Evolutionary conservation across 2,113 vertebrate species (phyloP).

Genomic region (Urocynchramus pylzowi): DNA sequence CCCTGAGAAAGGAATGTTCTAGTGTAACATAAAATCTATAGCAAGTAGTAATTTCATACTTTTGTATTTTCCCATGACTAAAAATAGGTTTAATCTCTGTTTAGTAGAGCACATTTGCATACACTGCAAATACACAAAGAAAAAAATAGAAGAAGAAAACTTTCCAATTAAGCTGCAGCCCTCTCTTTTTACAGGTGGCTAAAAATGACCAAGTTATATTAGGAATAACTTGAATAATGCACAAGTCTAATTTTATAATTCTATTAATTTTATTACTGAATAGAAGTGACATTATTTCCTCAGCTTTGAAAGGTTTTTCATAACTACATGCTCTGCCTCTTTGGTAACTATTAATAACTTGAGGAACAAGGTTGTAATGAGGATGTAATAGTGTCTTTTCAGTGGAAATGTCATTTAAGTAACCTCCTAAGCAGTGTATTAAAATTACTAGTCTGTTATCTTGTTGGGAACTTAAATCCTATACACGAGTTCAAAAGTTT

Average conservation of each 20-base stretch:
- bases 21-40: background rate
- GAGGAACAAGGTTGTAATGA: background rate
- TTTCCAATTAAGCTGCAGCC: background rate
- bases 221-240: constrained; percentile 43
- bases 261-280: constrained; percentile 23
- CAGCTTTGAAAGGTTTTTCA: background rate
- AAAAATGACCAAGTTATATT: background rate
- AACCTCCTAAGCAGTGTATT: background rate
- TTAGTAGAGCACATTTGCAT: background rate
- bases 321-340: background rate
- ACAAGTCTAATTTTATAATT: constrained; percentile 33
- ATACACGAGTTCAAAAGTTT: background rate
- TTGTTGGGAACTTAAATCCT: background rate
- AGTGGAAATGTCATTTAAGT: background rate
- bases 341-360: background rate
- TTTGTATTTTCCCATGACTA: background rate
- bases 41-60: background rate
- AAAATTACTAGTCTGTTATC: background rate
- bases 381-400: background rate
- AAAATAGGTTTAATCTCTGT: background rate
- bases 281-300: constrained; percentile 7
- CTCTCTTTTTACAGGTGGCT: background rate
- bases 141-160: background rate
- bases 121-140: background rate
- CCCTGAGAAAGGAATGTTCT: background rate